phyloP scores from a whole-genome alignment of 2,113 vertebrate genomes.

The Menidia beryllina region DNA sequence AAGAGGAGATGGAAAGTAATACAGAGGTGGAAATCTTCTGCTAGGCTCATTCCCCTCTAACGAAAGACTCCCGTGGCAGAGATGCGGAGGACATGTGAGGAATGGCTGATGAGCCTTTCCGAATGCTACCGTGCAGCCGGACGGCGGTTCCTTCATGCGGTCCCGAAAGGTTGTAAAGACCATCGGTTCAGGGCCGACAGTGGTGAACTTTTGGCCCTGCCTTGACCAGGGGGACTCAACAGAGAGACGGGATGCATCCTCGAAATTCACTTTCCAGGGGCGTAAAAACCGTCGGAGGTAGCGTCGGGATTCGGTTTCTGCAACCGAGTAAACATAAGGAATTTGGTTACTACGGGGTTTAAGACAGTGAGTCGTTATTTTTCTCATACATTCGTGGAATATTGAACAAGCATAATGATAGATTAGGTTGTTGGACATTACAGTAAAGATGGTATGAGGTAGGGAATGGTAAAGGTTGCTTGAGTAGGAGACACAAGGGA shows the following conservation, averaged over 20 bases:
- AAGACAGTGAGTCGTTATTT: no score
- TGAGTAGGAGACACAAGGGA: no score
- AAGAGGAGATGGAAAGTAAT: slow-evolving; percentile 72
- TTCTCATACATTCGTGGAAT: no score
- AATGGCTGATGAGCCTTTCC: slow-evolving; percentile 78
- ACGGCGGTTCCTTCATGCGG: slow-evolving; percentile 30
- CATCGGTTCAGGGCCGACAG: slow-evolving; percentile 48
- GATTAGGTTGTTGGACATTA: no score
- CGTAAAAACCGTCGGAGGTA: no score
- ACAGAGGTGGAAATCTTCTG: slow-evolving; percentile 81
- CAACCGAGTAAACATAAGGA: no score
- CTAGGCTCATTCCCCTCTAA: slow-evolving; percentile 83
- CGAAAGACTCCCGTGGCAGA: slow-evolving; percentile 77
- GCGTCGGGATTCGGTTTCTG: no score
- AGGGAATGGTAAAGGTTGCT: no score
- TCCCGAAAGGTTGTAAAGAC: slow-evolving; percentile 44
- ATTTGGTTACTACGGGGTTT: no score
- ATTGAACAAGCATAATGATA: no score
- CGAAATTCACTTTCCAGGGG: slow-evolving; percentile 37
- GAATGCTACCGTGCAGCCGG: slow-evolving; percentile 9
- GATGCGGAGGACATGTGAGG: slow-evolving; percentile 61
- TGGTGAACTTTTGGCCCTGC: slow-evolving; percentile 64
- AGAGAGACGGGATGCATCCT: slow-evolving; percentile 25
- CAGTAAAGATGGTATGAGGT: no score
- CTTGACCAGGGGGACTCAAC: slow-evolving; percentile 41